Evolutionary conservation across 1,140 invertebrate species (phyloP).

Genomic region (Drosophila burlai): DNA sequence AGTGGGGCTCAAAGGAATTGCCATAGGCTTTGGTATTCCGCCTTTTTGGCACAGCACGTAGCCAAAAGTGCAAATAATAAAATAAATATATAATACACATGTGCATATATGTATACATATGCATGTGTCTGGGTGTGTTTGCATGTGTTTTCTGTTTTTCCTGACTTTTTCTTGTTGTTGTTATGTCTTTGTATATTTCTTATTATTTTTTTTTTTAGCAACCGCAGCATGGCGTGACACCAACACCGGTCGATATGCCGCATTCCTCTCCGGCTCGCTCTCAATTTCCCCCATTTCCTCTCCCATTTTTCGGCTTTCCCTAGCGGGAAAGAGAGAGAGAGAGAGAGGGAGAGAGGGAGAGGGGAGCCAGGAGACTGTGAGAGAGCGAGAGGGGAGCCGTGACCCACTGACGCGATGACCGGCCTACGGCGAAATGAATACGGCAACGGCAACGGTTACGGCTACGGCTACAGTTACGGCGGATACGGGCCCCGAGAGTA

Average conservation of each 20-base stretch:
- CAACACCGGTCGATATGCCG: constrained; percentile 74
- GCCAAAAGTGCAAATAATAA: constrained; percentile 74
- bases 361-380: neutral
- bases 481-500: constrained; percentile 2
- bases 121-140: constrained; percentile 16
- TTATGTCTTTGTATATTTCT: constrained; percentile 8
- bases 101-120: constrained; percentile 13
- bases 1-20: constrained; percentile 39
- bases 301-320: constrained; percentile 21
- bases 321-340: neutral
- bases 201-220: constrained; percentile 39
- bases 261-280: constrained; percentile 60
- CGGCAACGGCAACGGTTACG: neutral
- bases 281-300: constrained; percentile 30
- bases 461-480: constrained; percentile 12
- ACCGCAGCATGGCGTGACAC: constrained; percentile 61
- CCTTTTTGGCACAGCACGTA: constrained; percentile 67
- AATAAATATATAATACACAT: constrained; percentile 66
- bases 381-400: constrained; percentile 28
- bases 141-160: constrained; percentile 6
- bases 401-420: constrained; percentile 52
- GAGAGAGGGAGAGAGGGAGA: neutral
- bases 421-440: constrained; percentile 27
- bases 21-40: constrained; percentile 49
- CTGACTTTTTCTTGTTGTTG: constrained; percentile 1